Conservation (phyloP, 2,113 vertebrate genomes). For the Zosterops lateralis region DNA sequence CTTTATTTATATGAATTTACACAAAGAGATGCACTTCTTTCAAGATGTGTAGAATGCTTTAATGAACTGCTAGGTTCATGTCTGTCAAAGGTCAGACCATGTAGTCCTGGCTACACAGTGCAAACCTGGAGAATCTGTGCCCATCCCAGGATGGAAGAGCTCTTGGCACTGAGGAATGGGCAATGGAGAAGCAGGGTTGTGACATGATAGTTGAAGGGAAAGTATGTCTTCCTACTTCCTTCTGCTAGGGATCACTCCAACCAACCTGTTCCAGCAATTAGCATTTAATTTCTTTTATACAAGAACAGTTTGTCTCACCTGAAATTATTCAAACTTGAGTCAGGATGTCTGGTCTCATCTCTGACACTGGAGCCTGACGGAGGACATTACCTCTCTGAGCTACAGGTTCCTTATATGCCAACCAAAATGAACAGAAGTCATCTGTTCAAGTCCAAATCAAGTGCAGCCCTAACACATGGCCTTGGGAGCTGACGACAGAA, state of each 20-base stretch:
- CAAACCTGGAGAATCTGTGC: background rate
- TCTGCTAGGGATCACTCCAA: background rate
- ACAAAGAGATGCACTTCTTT: background rate
- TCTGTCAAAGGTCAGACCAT: background rate
- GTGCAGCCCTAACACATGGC: background rate
- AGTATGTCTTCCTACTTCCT: background rate
- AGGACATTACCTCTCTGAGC: background rate
- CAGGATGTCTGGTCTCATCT: background rate
- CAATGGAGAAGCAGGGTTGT: background rate
- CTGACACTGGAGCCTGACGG: background rate
- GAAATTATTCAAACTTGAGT: background rate
- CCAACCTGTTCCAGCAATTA: background rate
- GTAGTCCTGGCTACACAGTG: rapidly evolving
- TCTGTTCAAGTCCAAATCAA: background rate
- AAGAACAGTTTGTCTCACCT: background rate
- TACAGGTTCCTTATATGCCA: background rate
- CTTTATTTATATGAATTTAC: background rate
- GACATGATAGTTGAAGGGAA: background rate
- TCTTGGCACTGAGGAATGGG: background rate
- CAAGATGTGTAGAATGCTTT: background rate
- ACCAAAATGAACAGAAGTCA: background rate
- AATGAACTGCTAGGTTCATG: background rate
- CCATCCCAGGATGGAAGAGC: background rate
- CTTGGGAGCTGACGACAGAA: background rate
- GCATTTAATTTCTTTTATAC: background rate